Evolutionary conservation across 1,140 invertebrate genomes (phyloP).

Genomic region (Cyclina sinensis): DNA sequence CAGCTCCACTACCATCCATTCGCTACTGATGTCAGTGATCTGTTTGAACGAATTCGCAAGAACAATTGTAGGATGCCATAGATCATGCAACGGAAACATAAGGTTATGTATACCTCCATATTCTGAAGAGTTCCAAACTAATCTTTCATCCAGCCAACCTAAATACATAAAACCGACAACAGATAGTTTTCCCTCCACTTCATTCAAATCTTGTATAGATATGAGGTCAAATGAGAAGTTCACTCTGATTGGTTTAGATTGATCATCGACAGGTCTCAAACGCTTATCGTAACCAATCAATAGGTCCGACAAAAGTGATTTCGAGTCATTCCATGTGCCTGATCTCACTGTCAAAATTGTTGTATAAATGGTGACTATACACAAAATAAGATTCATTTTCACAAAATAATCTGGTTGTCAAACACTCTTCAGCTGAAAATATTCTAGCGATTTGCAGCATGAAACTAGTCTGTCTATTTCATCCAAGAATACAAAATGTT

Average conservation of each 20-base stretch:
- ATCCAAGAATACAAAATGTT: no score
- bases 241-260: not conserved
- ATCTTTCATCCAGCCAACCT: slow-evolving; percentile 2
- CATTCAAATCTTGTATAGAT: slow-evolving; percentile 52
- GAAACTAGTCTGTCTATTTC: no score
- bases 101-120: not conserved
- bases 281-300: slow-evolving; percentile 7
- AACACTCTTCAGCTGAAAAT: no score
- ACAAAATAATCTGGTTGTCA: no score
- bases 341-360: not conserved
- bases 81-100: not conserved
- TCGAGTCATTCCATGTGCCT: not conserved
- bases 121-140: slow-evolving; percentile 23
- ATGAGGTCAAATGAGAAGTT: not conserved
- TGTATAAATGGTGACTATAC: not conserved
- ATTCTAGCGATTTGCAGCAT: no score
- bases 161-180: not conserved
- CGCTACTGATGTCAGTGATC: not conserved
- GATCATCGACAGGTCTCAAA: slow-evolving; percentile 28
- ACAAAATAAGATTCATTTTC: not conserved
- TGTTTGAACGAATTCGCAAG: not conserved
- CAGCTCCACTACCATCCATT: not conserved
- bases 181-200: slow-evolving; percentile 33
- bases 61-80: slow-evolving; percentile 44
- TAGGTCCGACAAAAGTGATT: not conserved